Evolutionary conservation across 2,888 invertebrate species (phyloP), one percentile per base, ranked within the genome.

Genomic region (Malacosoma neustria): DNA sequence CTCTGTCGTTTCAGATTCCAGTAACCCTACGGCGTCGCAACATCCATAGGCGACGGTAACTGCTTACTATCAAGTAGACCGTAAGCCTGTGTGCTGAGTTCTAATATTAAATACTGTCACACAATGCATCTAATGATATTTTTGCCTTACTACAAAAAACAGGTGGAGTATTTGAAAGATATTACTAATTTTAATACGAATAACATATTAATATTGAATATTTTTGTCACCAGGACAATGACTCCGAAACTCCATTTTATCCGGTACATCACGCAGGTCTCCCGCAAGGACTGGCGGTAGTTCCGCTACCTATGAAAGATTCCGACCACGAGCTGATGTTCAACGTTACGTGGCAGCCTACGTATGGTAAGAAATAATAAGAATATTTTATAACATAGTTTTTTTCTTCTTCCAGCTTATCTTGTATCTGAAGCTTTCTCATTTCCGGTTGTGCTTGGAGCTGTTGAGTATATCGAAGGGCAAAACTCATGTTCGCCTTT

Each of bases 291-390:
- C 51, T 84, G 13, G 46, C 51, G 0, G 75, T 61, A 2, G 48
- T 49, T 32, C 72, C 76, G 0, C 39, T 71, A 4, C 73, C 76
- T 0, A 49, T 76, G 3, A 36, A 50, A 6, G 57, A 60, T 13
- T 65, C 75, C 0, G 69, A 82, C 47, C 76, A 84, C 37, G 76
- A 81, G 49, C 62, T 85, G 1, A 61, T 57, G 46, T 62, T 85
- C 40, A 85, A 85, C 43, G 70, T 85, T 3, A 62, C 81, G 1
- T 85, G 84, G 84, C 39, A 49, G 1, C 70, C 61, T 1, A 48
- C 72, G 14, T 32, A 46, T n/a, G 74, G 84, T 82, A 58, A 50
- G 45, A n/a, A n/a, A n/a, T n/a, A n/a, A n/a, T n/a, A n/a, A n/a
- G n/a, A n/a, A n/a, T n/a, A n/a, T n/a, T n/a, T n/a, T n/a, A n/a